phyloP scores from a whole-genome alignment of 1,140 invertebrate genomes.

The Drosophila ohnishii region DNA sequence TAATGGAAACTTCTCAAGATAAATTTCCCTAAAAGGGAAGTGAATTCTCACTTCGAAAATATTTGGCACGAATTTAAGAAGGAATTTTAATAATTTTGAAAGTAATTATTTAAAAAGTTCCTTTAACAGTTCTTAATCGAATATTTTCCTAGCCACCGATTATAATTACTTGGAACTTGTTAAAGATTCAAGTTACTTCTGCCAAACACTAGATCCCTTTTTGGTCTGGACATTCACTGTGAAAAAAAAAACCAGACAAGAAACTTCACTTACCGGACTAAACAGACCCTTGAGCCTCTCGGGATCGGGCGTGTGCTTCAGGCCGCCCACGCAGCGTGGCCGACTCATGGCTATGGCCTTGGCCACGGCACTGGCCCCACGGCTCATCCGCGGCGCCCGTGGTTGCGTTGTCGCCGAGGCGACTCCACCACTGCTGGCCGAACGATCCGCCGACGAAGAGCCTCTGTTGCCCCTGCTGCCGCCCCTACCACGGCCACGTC shows the following conservation, averaged over 20 bases:
- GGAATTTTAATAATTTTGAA: too few species aligned
- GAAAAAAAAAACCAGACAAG: background rate
- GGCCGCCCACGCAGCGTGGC: slow-evolving; percentile 74
- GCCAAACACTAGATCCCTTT: background rate
- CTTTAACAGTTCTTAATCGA: too few species aligned
- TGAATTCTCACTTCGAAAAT: background rate
- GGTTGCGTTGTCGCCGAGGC: slow-evolving; percentile 36
- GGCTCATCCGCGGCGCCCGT: slow-evolving; percentile 68
- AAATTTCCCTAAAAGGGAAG: background rate
- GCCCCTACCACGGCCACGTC: slow-evolving; percentile 69
- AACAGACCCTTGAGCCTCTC: slow-evolving; percentile 75
- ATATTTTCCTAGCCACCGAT: background rate
- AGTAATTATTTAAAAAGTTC: too few species aligned
- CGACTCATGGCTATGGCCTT: slow-evolving; percentile 75
- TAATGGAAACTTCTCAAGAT: background rate
- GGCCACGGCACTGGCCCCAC: slow-evolving; percentile 74
- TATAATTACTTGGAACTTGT: background rate
- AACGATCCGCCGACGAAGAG: slow-evolving; percentile 28
- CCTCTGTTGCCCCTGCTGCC: slow-evolving; percentile 40
- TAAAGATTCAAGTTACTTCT: background rate
- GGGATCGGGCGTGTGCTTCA: slow-evolving; percentile 78
- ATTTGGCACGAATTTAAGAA: too few species aligned
- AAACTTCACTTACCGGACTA: slow-evolving; percentile 72
- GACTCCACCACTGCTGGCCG: slow-evolving; percentile 5
- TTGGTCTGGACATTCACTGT: background rate